phyloP scores from a whole-genome alignment of 2,113 vertebrate genomes.

The Gymnocephalus cernua region DNA sequence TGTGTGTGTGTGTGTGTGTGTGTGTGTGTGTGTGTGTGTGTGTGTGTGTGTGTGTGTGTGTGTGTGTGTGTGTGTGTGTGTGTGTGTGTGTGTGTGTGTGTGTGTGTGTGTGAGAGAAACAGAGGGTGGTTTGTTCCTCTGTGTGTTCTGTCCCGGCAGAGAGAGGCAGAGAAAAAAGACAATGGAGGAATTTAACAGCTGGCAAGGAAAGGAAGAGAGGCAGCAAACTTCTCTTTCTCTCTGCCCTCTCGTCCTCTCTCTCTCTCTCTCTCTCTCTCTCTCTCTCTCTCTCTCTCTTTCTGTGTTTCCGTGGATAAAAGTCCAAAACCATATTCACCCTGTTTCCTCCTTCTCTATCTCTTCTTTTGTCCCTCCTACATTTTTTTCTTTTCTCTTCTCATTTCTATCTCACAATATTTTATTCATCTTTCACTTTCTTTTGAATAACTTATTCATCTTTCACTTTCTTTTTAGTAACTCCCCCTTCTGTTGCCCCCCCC shows the following conservation, averaged over 20 bases:
- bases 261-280: neutral
- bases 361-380: neutral
- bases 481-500: too few relatives aligned
- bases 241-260: neutral
- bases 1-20: slow-evolving; percentile 24
- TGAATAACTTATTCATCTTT: neutral
- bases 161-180: slow-evolving; percentile 49
- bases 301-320: neutral
- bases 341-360: neutral
- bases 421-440: neutral
- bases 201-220: slow-evolving; percentile 39
- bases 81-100: slow-evolving; percentile 28
- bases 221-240: neutral
- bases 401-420: neutral
- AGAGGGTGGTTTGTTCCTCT: slow-evolving; percentile 64
- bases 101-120: slow-evolving; percentile 29
- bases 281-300: neutral
- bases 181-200: slow-evolving; percentile 77
- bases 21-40: slow-evolving; percentile 29
- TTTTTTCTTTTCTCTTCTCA: too few relatives aligned
- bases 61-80: slow-evolving; percentile 34
- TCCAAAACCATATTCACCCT: neutral
- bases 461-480: neutral
- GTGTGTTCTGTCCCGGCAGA: slow-evolving; percentile 37
- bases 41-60: slow-evolving; percentile 19